These are phyloP conservation scores for Drosophila ezoana DNA, from an alignment of 2,888 invertebrate species.

Conservation along the genomic window DNA sequence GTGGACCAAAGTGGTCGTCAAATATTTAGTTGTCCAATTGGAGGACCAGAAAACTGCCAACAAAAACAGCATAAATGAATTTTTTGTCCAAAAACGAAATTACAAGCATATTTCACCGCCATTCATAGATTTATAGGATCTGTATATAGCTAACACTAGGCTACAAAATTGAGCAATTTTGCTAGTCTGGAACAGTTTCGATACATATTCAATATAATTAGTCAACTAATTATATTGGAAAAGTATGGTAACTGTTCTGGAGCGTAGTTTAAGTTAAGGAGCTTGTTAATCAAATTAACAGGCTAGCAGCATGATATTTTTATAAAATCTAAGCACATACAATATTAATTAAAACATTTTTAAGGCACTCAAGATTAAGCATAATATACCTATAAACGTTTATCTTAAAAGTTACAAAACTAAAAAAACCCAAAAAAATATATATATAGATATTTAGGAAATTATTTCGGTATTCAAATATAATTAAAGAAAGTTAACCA, in stretches of 20 bases:
- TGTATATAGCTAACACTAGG: constrained; percentile 43
- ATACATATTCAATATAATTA: not conserved
- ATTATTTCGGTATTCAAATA: constrained; percentile 15
- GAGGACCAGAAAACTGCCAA: constrained; percentile 18
- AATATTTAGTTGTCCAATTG: constrained; percentile 22
- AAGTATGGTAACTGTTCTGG: not conserved
- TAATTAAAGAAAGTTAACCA: constrained; percentile 10
- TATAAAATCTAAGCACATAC: constrained; percentile 1
- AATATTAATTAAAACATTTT: not conserved
- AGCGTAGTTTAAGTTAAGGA: constrained; percentile 6
- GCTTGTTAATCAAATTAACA: constrained; percentile 46
- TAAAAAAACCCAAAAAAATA: constrained; percentile 4
- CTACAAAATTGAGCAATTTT: constrained; percentile 5
- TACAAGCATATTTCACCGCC: constrained; percentile 46
- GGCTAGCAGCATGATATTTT: constrained; percentile 20
- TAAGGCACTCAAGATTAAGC: not conserved
- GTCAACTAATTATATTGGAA: constrained; percentile 5
- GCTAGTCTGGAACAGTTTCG: not conserved
- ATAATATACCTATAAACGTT: not conserved
- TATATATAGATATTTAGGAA: not conserved
- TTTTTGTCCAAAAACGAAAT: constrained; percentile 3
- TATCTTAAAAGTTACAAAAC: not conserved
- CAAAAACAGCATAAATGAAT: constrained; percentile 3
- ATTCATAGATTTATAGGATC: constrained; percentile 47
- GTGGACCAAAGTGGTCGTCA: constrained; percentile 36